Conservation (phyloP, 2,797 vertebrate genomes). For the Bradypodion pumilum region DNA sequence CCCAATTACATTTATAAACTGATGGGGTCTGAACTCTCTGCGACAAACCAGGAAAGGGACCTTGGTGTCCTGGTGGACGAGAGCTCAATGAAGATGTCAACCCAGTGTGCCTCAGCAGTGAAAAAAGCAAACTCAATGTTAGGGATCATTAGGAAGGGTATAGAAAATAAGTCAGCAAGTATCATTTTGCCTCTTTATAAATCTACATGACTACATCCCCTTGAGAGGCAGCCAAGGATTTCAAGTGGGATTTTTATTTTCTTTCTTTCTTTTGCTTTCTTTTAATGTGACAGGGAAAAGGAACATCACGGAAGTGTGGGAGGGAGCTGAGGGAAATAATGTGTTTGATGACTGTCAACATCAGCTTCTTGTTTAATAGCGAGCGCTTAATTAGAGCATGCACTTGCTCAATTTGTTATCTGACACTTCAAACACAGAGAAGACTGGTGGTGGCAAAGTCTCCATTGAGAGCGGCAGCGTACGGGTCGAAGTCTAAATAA, state of each 20-base stretch:
- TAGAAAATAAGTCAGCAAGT: too few species aligned
- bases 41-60: too few species aligned
- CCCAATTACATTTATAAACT: too few species aligned
- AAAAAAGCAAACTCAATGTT: too few species aligned
- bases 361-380: neutral
- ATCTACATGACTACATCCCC: too few species aligned
- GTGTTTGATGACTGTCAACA: neutral
- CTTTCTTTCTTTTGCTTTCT: neutral
- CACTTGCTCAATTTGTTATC: slow-evolving; percentile 11
- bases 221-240: too few species aligned
- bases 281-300: neutral
- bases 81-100: too few species aligned
- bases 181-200: too few species aligned
- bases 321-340: neutral
- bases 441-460: neutral
- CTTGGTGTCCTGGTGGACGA: too few species aligned
- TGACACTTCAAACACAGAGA: slow-evolving; percentile 13
- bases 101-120: too few species aligned
- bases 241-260: neutral
- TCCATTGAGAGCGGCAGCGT: neutral
- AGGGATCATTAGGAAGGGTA: too few species aligned
- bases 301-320: neutral
- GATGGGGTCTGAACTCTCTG: too few species aligned
- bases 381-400: neutral
- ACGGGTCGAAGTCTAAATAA: neutral